Evolutionary conservation across 2,888 invertebrate genomes (phyloP).

Genomic region (Pteria penguin): DNA sequence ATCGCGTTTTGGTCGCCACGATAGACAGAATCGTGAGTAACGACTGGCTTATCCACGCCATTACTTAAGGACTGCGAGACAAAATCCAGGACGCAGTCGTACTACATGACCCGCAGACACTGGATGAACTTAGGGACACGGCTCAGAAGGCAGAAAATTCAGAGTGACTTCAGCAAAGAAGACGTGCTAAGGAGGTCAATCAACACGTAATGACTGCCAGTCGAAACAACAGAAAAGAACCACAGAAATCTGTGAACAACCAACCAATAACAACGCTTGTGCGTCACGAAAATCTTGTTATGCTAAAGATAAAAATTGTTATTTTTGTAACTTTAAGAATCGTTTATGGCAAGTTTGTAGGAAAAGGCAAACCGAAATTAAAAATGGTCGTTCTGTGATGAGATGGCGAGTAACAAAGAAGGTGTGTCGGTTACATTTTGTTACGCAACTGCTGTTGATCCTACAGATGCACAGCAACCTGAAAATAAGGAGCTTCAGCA

Average conservation of each 20-base stretch:
- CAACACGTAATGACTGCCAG: not conserved
- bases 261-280: conserved; percentile 16
- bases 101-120: no score
- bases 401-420: not conserved
- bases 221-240: no score
- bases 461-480: not conserved
- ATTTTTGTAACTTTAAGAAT: no score
- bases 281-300: not conserved
- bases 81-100: no score
- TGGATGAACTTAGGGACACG: no score
- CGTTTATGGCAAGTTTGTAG: no score
- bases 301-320: conserved; percentile 20
- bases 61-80: no score
- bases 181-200: not conserved
- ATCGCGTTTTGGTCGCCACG: not conserved
- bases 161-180: not conserved
- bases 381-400: not conserved
- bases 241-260: no score
- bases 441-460: not conserved
- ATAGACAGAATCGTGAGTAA: not conserved
- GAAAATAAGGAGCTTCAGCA: conserved; percentile 9
- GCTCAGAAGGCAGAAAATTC: no score
- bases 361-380: not conserved
- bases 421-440: not conserved
- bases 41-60: no score